Conservation (phyloP, 2,113 vertebrate species). For the Notothenia coriiceps region DNA sequence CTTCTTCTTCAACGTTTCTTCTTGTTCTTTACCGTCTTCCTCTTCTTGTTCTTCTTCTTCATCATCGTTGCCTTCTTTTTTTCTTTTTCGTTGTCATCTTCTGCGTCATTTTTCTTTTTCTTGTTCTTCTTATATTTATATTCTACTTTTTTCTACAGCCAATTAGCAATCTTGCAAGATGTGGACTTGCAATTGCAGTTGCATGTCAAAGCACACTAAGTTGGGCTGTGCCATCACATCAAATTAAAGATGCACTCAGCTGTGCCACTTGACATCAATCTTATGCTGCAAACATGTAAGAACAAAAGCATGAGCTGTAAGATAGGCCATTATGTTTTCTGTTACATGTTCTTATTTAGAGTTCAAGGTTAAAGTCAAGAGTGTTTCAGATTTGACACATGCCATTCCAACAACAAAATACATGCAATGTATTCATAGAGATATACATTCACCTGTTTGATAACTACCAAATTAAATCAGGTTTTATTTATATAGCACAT, state of each 20-base stretch:
- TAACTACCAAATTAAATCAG: background rate
- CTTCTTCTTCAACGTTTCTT: too few relatives aligned
- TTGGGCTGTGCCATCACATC: background rate
- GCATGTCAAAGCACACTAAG: background rate
- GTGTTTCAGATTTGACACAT: background rate
- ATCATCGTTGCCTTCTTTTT: too few relatives aligned
- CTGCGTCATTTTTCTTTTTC: too few relatives aligned
- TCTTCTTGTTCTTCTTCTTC: too few relatives aligned
- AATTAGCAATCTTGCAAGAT: background rate
- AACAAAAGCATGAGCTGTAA: background rate
- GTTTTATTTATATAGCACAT: too few relatives aligned
- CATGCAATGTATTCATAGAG: background rate
- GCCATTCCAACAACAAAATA: background rate
- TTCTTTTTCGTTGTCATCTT: too few relatives aligned
- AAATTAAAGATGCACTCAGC: constrained; percentile 7
- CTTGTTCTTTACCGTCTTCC: too few relatives aligned
- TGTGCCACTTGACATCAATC: constrained; percentile 15
- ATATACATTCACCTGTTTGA: background rate
- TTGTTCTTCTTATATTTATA: too few relatives aligned
- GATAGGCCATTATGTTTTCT: background rate
- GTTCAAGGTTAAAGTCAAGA: background rate
- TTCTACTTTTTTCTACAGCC: too few relatives aligned
- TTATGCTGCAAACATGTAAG: background rate
- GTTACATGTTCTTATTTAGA: background rate
- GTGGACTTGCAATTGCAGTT: background rate